Evolutionary conservation across 2,113 vertebrate genomes (phyloP).

Genomic region (Geococcyx californianus): DNA sequence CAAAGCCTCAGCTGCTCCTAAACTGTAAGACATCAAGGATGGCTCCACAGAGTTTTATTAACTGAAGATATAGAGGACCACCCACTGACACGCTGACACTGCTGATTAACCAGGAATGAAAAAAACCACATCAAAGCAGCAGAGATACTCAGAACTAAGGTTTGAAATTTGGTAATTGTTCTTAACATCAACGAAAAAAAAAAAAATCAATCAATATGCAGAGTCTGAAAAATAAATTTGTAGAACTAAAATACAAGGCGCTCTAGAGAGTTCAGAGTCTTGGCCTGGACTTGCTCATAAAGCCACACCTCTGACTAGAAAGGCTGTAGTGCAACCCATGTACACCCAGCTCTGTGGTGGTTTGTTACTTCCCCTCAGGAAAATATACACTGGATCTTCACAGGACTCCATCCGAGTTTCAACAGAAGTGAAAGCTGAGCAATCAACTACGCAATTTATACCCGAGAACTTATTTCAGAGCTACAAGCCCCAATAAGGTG

Average conservation of each 20-base stretch:
- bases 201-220: background rate
- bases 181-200: background rate
- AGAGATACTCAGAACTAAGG: background rate
- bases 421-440: background rate
- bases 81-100: background rate
- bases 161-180: background rate
- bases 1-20: background rate
- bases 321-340: background rate
- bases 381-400: background rate
- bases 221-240: background rate
- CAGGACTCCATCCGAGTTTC: background rate
- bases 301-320: background rate
- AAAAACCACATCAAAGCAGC: background rate
- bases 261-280: background rate
- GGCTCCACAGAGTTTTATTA: background rate
- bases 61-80: background rate
- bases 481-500: background rate
- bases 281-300: background rate
- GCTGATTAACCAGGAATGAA: constrained; percentile 3
- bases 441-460: background rate
- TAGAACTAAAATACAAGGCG: background rate
- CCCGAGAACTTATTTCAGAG: background rate
- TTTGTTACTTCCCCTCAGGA: background rate
- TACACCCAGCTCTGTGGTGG: background rate
- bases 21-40: background rate